Base-by-base conservation (phyloP, 2,888 invertebrate species). In the Thelaira solivaga region DNA sequence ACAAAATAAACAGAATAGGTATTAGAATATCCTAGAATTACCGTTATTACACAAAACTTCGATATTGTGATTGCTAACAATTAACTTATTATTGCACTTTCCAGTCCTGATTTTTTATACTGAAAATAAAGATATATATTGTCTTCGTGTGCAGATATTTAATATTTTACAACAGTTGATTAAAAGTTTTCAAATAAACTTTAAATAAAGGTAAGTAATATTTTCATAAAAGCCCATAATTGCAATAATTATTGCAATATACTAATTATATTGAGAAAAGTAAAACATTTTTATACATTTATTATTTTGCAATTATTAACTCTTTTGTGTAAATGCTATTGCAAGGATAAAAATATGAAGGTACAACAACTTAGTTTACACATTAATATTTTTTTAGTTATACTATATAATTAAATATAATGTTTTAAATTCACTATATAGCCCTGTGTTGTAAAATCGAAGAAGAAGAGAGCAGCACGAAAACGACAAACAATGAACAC, bases 81-180 rank as follows among this genome's bases (percentile, higher is more conserved):
- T 4, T 24, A 20, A 8, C 2, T 13, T 1, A n/a, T 1, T 26
- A 3, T 11, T 11, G 10, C 16, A 10, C 10, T 24, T 31, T 49
- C 57, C 55, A 62, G 16, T 24, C 29, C 24, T 45, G 61, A 11
- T 34, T 49, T 29, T 34, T 26, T 61, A 72, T 31, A 65, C 26
- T 39, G 11, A 4, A 2, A 3, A 29, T 20, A 24, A 72, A 53
- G 4, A n/a, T n/a, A n/a, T n/a, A n/a, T n/a, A n/a, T 64, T 78
- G 78, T 55, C 65, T 78, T 78, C 78, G 78, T 78, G 69, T 78
- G 64, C 73, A 78, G 59, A 41, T 64, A 49, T 59, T 49, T 39
- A 64, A 72, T 31, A 68, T 53, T 61, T 62, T 31, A 16, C n/a
- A 57, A 2, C 4, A 43, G 16, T 31, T n/a, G 59, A 61, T 31